Base-by-base conservation (phyloP, 1,140 invertebrate species). In the Nasonia longicornis region DNA sequence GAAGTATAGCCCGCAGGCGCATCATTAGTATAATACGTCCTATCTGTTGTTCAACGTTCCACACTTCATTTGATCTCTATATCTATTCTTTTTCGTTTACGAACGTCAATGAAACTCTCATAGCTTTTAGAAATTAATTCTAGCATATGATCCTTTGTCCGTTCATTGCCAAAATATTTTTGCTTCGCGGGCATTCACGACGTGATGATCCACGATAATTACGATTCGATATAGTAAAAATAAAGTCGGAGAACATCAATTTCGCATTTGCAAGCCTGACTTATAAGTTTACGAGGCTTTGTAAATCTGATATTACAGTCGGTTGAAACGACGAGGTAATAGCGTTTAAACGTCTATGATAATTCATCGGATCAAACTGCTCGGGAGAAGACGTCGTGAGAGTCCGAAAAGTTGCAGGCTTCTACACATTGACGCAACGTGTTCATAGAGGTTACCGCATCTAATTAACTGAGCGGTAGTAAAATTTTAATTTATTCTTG, bases 381-480 rank as follows among this genome's bases (percentile, higher is more conserved):
- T 63, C 16, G 58, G 3, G 16, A 63, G 58, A 63, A n/a, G n/a
- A n/a, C 6, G 58, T 63, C 31, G 31, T 2, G 31, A 35, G 31
- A 35, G 31, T 35, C 58, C 14, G n/a, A 63, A 42, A 63, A n/a
- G n/a, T 63, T 63, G 58, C 58, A 67, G 64, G n/a, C 64, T 67
- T 67, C 64, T 67, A 67, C 10, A 42, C 3, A n/a, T 67, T 67
- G 22, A 67, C 22, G 20, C 64, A 67, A 67, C 22, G 64, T 67
- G 64, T 1, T 20, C 26, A 48, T 29, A 73, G 52, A 73, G 26
- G 22, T 48, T 52, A 26, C 3, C 71, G 10, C 67, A 35, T 20
- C 7, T 73, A 73, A 29, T 73, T 73, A 73, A 73, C 29, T 73
- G 52, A 26, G 45, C 42, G 31, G 71, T 38, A 52, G 20, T 73